Percentiles rank a stretch among this genome's conserved stretches.
Evolutionary conservation across 2,797 vertebrate species (phyloP).

Genomic region (Danio jaintianensis): DNA sequence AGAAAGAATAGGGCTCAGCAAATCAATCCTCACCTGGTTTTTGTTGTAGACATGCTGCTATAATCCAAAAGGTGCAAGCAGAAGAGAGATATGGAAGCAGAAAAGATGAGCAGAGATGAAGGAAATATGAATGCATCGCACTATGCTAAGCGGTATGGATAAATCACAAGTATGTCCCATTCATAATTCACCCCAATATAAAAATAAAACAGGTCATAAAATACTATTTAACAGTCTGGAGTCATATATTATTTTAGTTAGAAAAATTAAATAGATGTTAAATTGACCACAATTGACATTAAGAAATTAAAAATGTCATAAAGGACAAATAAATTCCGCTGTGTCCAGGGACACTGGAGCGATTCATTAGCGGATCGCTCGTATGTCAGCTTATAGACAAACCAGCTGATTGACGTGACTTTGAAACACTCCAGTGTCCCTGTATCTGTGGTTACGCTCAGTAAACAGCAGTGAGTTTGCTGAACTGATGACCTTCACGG

Average conservation of each 20-base stretch:
- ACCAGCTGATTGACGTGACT: no score
- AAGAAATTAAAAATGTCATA: not conserved
- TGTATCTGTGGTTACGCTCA: no score
- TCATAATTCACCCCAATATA: not conserved
- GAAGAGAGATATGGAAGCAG: conserved; percentile 1
- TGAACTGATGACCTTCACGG: no score
- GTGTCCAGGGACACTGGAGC: no score
- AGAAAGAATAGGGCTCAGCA: not conserved
- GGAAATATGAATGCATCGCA: conserved; percentile 31
- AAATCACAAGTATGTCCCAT: not conserved
- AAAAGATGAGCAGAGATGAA: not conserved
- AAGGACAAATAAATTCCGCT: no score
- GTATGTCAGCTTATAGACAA: no score
- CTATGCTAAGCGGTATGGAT: not conserved
- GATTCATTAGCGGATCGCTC: no score
- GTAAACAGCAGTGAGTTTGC: no score
- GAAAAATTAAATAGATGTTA: no score
- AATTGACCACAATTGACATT: not conserved
- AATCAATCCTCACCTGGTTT: conserved; percentile 73
- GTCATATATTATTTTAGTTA: no score
- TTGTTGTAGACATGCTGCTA: conserved; percentile 68
- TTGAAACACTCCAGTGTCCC: no score
- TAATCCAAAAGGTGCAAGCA: conserved; percentile 63
- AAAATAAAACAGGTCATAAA: not conserved
- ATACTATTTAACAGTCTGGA: not conserved